Evolutionary conservation across 2,113 vertebrate genomes (phyloP), one percentile per base, ranked within the genome.

Genomic region (Nanorana parkeri): DNA sequence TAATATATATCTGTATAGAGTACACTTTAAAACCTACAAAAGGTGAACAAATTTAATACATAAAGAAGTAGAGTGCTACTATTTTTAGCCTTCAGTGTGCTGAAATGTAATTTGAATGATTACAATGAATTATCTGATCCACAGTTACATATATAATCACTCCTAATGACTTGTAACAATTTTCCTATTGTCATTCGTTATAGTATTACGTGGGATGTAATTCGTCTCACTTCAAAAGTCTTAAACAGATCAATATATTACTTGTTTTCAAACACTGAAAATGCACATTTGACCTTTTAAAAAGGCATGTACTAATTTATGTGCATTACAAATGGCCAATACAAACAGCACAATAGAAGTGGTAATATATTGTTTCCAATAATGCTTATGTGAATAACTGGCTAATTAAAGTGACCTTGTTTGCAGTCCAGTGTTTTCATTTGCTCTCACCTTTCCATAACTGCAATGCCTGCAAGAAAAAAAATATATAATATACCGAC

Each of bases 231-330:
- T 79, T 28, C n/a, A 68, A 79, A 78, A 41, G 3, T 29, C 51
- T 26, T 24, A 47, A 56, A 79, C 58, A 17, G 47, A 79, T 79
- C 77, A 69, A 78, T 79, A 36, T 47, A 55, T 28, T 79, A 24
- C 65, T 60, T 41, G 51, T 68, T 68, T 58, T 68, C 20, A 79
- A 68, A 68, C 77, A 79, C 41, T 60, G 32, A 79, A 58, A 58
- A 29, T 11, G 8, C 65, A 79, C 77, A 52, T 79, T 58, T 79
- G 77, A 79, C 66, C 66, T 68, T n/a, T 56, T 19, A 79, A 68
- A n/a, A 17, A 68, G 65, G 21, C 13, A 55, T 26, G 26, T 21
- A 19, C 51, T 68, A 67, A 78, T 78, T 56, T 32, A 56, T 32
- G 24, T 68, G n/a, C 63, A 55, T 65, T 56, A 23, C 51, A 56